phyloP scores from a whole-genome alignment of 2,888 invertebrate species.

The Erebia palarica region DNA sequence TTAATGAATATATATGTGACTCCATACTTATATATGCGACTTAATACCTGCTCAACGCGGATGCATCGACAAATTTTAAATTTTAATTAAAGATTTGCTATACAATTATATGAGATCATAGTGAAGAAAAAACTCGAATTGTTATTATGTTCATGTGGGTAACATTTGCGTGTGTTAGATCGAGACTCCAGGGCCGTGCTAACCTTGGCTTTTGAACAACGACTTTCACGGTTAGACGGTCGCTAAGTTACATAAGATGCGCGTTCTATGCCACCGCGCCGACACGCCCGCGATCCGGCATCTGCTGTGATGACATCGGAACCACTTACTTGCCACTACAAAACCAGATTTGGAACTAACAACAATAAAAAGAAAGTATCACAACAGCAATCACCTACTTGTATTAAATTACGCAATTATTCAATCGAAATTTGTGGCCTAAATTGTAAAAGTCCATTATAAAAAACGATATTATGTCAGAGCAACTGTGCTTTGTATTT shows the following conservation, averaged over 20 bases:
- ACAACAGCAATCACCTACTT: conserved; percentile 27
- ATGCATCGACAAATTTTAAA: conserved; percentile 10
- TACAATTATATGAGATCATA: conserved; percentile 70
- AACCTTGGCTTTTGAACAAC: conserved; percentile 82
- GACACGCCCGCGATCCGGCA: conserved; percentile 52
- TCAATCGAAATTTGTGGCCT: conserved; percentile 21
- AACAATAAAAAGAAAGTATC: conserved; percentile 47
- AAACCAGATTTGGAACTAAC: conserved; percentile 61
- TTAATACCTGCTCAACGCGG: conserved; percentile 21
- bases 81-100: conserved; percentile 51
- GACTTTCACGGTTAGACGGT: conserved; percentile 82
- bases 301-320: conserved; percentile 72
- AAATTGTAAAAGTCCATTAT: conserved; percentile 14
- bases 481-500: not conserved
- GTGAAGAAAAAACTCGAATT: conserved; percentile 60
- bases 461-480: conserved; percentile 9
- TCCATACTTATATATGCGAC: not conserved
- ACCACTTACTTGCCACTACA: conserved; percentile 59
- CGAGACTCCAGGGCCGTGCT: conserved; percentile 71
- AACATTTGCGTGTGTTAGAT: conserved; percentile 70
- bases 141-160: conserved; percentile 57
- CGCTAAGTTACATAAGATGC: conserved; percentile 75
- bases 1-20: not conserved
- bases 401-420: conserved; percentile 28
- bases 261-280: conserved; percentile 55